Conservation (phyloP, 64 coral and sea anemone species). For the Dendrophyllia cribrosa region DNA sequence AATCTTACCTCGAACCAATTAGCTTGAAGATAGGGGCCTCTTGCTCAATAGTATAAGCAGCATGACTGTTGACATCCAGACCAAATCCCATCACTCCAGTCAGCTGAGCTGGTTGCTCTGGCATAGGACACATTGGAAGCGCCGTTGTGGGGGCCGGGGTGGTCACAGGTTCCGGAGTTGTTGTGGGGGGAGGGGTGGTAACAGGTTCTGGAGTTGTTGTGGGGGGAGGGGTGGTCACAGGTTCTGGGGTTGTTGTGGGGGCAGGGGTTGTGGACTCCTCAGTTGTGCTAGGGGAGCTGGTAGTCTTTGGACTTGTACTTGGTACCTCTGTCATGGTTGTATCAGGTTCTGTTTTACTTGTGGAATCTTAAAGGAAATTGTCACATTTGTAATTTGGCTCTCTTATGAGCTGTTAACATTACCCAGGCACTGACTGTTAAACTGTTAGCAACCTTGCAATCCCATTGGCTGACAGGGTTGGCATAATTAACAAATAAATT, state of each 20-base stretch:
- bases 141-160: not conserved
- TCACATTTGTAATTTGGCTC: too few relatives aligned
- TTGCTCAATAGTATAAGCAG: slow-evolving; percentile 1
- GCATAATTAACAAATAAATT: too few relatives aligned
- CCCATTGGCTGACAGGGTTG: too few relatives aligned
- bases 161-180: not conserved
- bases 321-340: not conserved
- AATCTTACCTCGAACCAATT: slow-evolving; percentile 2
- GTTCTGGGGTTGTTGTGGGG: slow-evolving; percentile 3
- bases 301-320: not conserved
- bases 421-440: too few relatives aligned
- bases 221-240: not conserved
- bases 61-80: slow-evolving; percentile 46
- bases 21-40: not conserved
- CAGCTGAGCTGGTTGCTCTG: not conserved
- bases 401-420: too few relatives aligned
- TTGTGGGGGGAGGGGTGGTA: not conserved
- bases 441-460: too few relatives aligned
- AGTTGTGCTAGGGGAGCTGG: not conserved
- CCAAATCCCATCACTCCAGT: slow-evolving; percentile 32
- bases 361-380: not conserved
- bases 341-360: not conserved
- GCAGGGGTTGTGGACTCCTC: not conserved
- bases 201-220: not conserved
- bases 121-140: not conserved